Evolutionary conservation across 2,113 vertebrate species (phyloP).

Genomic region (Thamnaconus septentrionalis): DNA sequence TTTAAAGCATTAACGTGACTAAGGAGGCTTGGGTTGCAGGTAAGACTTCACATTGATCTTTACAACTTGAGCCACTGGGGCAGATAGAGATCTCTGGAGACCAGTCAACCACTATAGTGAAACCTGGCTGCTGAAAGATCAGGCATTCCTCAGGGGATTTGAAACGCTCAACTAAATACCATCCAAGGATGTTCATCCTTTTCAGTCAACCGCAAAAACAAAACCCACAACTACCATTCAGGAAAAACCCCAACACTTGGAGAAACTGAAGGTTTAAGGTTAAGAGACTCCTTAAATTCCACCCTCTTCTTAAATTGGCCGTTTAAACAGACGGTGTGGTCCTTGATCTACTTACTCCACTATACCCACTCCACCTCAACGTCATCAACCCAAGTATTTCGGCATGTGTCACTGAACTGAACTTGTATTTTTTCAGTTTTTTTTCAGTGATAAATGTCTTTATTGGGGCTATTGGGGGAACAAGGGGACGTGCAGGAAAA

Average conservation of each 20-base stretch:
- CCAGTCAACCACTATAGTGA: slow-evolving; percentile 26
- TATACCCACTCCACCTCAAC: too few relatives aligned
- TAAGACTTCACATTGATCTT: slow-evolving; percentile 38
- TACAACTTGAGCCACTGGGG: slow-evolving; percentile 29
- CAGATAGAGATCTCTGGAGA: slow-evolving; percentile 58
- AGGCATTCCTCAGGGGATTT: slow-evolving; percentile 70
- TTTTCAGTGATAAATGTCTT: slow-evolving; percentile 21
- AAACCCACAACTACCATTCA: slow-evolving; percentile 11
- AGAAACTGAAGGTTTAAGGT: not conserved
- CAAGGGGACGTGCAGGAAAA: slow-evolving; percentile 15
- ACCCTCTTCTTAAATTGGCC: not conserved
- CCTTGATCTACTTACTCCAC: too few relatives aligned
- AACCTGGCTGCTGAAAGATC: slow-evolving; percentile 59
- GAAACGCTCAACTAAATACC: slow-evolving; percentile 48
- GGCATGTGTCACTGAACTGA: too few relatives aligned
- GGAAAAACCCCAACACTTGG: slow-evolving; percentile 14
- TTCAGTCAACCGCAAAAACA: slow-evolving; percentile 15
- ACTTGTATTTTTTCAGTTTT: not conserved
- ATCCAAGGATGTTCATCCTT: slow-evolving; percentile 16
- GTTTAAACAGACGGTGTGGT: too few relatives aligned
- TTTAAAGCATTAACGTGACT: slow-evolving; percentile 37
- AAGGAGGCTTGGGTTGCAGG: slow-evolving; percentile 41
- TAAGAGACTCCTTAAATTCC: not conserved
- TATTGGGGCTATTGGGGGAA: slow-evolving; percentile 17
- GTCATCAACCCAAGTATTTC: too few relatives aligned